phyloP scores from a whole-genome alignment of 2,797 vertebrate genomes.

The Sebastes steindachneri region DNA sequence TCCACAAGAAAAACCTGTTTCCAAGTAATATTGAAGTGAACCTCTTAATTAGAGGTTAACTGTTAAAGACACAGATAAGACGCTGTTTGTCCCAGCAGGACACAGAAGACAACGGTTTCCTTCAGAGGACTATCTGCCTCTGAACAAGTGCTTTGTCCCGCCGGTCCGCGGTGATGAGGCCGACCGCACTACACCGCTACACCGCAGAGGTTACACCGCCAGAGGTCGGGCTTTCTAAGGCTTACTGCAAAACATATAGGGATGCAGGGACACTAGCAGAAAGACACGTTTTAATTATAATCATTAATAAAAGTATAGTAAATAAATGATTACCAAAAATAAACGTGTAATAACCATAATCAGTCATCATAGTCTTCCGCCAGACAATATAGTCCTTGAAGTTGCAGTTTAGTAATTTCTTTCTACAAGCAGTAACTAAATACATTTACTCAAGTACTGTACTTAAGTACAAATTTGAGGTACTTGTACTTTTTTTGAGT shows the following conservation, averaged over 20 bases:
- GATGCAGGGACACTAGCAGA: background rate
- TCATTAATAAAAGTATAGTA: background rate
- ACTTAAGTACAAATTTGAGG: background rate
- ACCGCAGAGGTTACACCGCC: slow-evolving; percentile 17
- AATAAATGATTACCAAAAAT: background rate
- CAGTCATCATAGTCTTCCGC: background rate
- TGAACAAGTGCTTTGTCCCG: slow-evolving; percentile 62
- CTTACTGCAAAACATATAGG: background rate
- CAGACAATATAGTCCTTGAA: background rate
- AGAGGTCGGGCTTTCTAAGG: slow-evolving; percentile 46
- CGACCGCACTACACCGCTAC: slow-evolving; percentile 1
- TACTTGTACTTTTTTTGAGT: background rate
- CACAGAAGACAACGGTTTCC: slow-evolving; percentile 10
- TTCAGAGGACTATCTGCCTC: background rate
- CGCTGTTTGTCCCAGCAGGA: slow-evolving; percentile 3
- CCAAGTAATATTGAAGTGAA: background rate
- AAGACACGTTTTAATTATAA: background rate
- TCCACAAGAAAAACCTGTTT: background rate
- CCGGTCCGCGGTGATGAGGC: slow-evolving; percentile 49
- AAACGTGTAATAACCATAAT: background rate
- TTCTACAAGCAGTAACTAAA: background rate
- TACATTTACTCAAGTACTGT: background rate
- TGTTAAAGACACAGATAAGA: background rate
- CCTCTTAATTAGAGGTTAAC: background rate
- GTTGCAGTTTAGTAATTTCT: background rate